phyloP scores from a whole-genome alignment of 2,113 vertebrate species.

The Cacatua alba region DNA sequence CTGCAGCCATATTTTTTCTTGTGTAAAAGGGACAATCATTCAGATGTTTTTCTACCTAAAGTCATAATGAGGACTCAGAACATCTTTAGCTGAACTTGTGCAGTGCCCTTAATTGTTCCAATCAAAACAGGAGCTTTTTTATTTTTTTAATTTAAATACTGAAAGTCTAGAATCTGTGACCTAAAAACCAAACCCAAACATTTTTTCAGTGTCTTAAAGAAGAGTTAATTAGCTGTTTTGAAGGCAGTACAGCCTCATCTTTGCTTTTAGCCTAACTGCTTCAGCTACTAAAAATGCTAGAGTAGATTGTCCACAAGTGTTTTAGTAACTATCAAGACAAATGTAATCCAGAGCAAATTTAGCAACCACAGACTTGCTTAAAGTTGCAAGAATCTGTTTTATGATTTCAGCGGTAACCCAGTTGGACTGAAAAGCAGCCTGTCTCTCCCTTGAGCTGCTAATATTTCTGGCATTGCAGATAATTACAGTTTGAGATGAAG shows the following conservation, averaged over 20 bases:
- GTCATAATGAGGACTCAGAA: not conserved
- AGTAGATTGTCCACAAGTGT: not conserved
- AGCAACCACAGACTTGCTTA: not conserved
- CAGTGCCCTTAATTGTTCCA: not conserved
- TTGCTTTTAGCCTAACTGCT: not conserved
- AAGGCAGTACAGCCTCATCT: not conserved
- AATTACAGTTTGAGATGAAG: not conserved
- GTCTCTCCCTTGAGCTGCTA: not conserved
- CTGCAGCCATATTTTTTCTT: not conserved
- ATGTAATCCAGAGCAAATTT: not conserved
- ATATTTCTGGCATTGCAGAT: not conserved
- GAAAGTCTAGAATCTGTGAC: not conserved
- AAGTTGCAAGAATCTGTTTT: constrained; percentile 30
- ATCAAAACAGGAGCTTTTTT: not conserved
- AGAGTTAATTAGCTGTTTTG: not conserved
- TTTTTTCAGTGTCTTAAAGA: not conserved
- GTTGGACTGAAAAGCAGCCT: not conserved
- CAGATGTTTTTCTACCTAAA: not conserved
- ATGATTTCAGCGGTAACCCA: not conserved
- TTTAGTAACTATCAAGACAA: not conserved
- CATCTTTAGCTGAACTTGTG: not conserved
- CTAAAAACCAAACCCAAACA: not conserved
- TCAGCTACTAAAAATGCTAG: not conserved
- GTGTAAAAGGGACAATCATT: not conserved
- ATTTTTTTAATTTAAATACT: not conserved